phyloP scores from a whole-genome alignment of 2,113 vertebrate genomes.

The Nothocercus nigrocapillus region DNA sequence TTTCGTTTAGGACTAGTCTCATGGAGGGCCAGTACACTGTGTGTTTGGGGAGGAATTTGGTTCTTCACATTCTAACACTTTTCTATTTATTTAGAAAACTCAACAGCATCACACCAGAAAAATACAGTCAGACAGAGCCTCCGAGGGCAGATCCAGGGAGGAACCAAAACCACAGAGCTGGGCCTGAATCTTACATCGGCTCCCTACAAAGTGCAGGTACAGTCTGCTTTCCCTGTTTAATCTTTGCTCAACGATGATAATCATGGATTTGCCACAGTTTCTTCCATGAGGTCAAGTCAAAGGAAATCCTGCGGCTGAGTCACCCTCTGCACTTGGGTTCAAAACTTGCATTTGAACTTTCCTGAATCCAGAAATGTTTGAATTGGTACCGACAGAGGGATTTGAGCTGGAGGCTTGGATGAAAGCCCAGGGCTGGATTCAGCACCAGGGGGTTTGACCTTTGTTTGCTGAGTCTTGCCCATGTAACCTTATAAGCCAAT shows the following conservation, averaged over 20 bases:
- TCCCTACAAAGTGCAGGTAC: rapidly evolving
- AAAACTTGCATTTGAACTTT: not conserved
- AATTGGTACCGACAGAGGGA: not conserved
- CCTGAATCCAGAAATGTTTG: not conserved
- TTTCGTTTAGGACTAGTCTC: not conserved
- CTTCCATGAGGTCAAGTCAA: not conserved
- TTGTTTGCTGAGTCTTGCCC: not conserved
- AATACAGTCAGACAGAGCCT: not conserved
- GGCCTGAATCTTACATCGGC: not conserved
- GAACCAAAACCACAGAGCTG: rapidly evolving
- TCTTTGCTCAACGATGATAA: not conserved
- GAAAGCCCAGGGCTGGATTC: not conserved
- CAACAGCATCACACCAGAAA: not conserved
- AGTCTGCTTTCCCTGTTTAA: not conserved
- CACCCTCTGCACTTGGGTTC: not conserved
- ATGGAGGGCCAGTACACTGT: rapidly evolving
- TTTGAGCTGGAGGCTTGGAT: not conserved
- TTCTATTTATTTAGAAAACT: not conserved
- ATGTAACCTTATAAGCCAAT: rapidly evolving
- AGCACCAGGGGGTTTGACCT: not conserved
- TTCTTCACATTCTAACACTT: not conserved
- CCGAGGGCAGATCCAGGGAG: not conserved
- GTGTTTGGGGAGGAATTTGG: not conserved
- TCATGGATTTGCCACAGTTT: not conserved
- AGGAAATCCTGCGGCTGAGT: not conserved